These are phyloP conservation scores for Glomeris maerens DNA, from an alignment of 1,140 invertebrate genomes.

Conservation along the genomic window DNA sequence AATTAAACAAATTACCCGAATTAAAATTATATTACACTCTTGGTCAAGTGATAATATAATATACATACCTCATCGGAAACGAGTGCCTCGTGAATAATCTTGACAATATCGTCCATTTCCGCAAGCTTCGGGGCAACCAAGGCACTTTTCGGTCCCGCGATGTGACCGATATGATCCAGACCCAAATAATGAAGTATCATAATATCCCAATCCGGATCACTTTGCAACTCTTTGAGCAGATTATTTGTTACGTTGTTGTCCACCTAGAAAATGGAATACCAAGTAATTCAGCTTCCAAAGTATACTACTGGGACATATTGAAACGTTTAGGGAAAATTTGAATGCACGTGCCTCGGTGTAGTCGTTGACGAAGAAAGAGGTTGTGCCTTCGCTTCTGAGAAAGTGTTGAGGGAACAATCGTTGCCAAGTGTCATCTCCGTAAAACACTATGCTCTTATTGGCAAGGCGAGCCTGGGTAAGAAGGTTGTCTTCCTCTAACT, in stretches of 20 bases:
- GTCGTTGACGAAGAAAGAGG: constrained; percentile 88
- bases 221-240: constrained; percentile 48
- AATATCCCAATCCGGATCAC: constrained; percentile 60
- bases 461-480: constrained; percentile 45
- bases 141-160: constrained; percentile 61
- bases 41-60: no score
- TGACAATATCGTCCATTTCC: constrained; percentile 86
- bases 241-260: constrained; percentile 86
- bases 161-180: constrained; percentile 93
- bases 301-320: neutral
- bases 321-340: neutral
- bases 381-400: constrained; percentile 61
- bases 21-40: no score
- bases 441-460: constrained; percentile 60
- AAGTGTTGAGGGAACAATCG: constrained; percentile 70
- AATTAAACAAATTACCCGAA: no score
- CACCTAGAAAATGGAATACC: constrained; percentile 43
- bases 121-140: constrained; percentile 63
- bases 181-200: constrained; percentile 93
- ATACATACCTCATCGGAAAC: constrained; percentile 21
- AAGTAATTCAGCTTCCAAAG: neutral
- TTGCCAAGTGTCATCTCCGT: constrained; percentile 93
- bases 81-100: constrained; percentile 40
- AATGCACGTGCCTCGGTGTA: constrained; percentile 60
- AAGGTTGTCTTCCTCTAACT: constrained; percentile 63